Conservation (phyloP, 2,888 invertebrate species). For the Chymomyza caudatula region DNA sequence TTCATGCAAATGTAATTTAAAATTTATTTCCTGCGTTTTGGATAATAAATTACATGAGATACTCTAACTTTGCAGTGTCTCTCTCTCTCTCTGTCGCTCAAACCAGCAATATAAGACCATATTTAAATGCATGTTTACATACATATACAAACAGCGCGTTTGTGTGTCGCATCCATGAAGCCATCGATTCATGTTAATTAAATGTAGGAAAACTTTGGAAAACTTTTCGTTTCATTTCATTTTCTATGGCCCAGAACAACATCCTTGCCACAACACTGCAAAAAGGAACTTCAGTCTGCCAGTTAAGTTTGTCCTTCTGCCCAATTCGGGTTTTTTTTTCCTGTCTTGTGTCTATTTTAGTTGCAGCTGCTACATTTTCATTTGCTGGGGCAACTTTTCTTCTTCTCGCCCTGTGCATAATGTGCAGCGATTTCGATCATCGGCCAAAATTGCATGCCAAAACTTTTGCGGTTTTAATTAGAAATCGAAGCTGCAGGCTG, state of each 20-base stretch:
- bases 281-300: background rate
- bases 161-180: conserved; percentile 20
- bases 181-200: conserved; percentile 67
- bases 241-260: background rate
- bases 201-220: conserved; percentile 54
- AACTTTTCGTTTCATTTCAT: conserved; percentile 15
- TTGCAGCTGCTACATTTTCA: background rate
- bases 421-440: conserved; percentile 43
- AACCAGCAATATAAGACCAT: background rate
- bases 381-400: background rate
- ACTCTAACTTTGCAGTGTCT: background rate
- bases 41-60: background rate
- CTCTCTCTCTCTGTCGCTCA: background rate
- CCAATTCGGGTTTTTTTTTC: background rate
- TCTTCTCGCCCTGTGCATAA: conserved; percentile 3
- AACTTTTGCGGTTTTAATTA: conserved; percentile 66
- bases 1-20: conserved; percentile 65
- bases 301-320: background rate
- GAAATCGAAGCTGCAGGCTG: conserved; percentile 57
- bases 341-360: background rate
- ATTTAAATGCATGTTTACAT: background rate
- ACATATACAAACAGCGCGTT: too few species aligned
- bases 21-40: conserved; percentile 49
- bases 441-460: conserved; percentile 29
- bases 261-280: too few species aligned